Percentiles rank a stretch among this genome's conserved stretches.
Conservation (phyloP, 1,140 invertebrate genomes). For the Subanguina moxae region DNA sequence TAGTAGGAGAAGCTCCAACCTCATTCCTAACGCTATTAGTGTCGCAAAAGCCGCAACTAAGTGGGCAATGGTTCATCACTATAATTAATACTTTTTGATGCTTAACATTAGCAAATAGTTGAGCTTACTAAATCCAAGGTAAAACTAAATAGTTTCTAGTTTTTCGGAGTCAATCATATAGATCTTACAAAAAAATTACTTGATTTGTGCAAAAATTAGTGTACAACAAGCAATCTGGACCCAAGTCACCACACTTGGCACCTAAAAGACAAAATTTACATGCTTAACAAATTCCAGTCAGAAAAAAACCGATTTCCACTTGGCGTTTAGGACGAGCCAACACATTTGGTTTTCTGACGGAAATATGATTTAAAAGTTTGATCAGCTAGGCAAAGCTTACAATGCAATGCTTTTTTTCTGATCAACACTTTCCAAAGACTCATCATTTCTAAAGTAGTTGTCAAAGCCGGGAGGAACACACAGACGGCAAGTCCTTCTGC, state of each 20-base stretch:
- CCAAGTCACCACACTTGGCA: neutral
- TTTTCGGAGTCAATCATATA: no score
- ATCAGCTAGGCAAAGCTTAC: no score
- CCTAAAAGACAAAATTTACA: neutral
- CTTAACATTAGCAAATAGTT: no score
- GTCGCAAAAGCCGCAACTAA: neutral
- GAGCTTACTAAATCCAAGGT: no score
- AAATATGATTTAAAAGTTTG: no score
- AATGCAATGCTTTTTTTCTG: no score
- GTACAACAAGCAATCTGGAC: conserved; percentile 1
- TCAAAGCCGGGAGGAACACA: neutral
- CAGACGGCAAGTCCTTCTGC: neutral
- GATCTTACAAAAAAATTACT: neutral
- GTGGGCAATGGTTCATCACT: neutral
- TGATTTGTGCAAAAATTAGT: neutral
- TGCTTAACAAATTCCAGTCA: neutral
- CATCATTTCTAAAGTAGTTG: neutral
- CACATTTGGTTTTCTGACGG: neutral
- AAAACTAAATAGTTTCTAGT: neutral
- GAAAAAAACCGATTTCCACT: neutral
- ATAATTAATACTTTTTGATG: no score
- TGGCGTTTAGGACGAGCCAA: neutral
- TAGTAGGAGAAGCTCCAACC: neutral
- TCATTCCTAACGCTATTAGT: neutral
- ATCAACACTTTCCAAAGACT: neutral